Evolutionary conservation across 2,888 invertebrate species (phyloP).

Genomic region (Brenthis hecate): DNA sequence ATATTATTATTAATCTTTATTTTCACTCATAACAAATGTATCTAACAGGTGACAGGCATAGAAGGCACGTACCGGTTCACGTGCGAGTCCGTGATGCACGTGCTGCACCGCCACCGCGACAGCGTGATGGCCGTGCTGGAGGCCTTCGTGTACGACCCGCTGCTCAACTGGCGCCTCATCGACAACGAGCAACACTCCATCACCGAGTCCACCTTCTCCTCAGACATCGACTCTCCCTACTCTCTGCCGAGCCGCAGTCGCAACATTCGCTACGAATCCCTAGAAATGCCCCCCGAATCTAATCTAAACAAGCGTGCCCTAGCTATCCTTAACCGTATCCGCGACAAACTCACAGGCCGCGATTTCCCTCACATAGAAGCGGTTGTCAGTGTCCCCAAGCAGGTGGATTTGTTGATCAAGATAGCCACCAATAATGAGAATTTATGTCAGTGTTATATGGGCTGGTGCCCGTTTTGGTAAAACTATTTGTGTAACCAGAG

Average conservation of each 20-base stretch:
- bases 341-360: slow-evolving; percentile 96
- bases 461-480: slow-evolving; percentile 95
- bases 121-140: slow-evolving; percentile 99
- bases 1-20: too few relatives aligned
- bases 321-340: slow-evolving; percentile 93
- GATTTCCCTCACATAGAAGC: slow-evolving; percentile 91
- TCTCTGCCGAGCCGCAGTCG: slow-evolving; percentile 67
- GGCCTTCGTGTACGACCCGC: slow-evolving; percentile 99
- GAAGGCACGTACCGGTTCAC: slow-evolving; percentile 98
- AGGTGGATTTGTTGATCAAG: slow-evolving; percentile 96
- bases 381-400: slow-evolving; percentile 90
- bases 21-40: neutral
- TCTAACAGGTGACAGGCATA: slow-evolving; percentile 93
- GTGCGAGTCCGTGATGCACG: slow-evolving; percentile 99
- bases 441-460: slow-evolving; percentile 99
- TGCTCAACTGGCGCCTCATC: slow-evolving; percentile 98
- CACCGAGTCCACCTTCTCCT: slow-evolving; percentile 70
- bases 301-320: slow-evolving; percentile 94
- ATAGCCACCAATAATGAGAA: slow-evolving; percentile 99
- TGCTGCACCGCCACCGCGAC: slow-evolving; percentile 97
- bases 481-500: neutral
- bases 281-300: slow-evolving; percentile 86
- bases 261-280: slow-evolving; percentile 67
- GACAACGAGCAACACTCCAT: slow-evolving; percentile 76
- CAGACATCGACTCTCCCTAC: slow-evolving; percentile 69